A percentile compares a stretch with the other conserved stretches of the same genome.
phyloP scores from a whole-genome alignment of 2,888 invertebrate genomes.

The Pristionchus exspectatus region DNA sequence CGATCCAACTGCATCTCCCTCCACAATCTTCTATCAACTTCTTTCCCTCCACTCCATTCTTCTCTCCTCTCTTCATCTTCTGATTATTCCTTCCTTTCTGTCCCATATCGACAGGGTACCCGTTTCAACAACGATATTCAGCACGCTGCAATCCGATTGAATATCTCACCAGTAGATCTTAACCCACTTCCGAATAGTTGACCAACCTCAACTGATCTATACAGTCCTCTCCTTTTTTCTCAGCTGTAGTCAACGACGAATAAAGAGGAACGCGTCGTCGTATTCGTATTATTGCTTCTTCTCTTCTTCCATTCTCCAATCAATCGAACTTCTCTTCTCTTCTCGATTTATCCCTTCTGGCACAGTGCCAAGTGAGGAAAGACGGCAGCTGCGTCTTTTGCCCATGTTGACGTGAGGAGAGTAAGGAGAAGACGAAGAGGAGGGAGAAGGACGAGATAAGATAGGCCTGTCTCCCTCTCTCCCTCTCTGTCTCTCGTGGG shows the following conservation, averaged over 20 bases:
- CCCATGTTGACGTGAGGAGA: neutral
- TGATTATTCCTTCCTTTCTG: constrained; percentile 11
- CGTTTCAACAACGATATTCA: neutral
- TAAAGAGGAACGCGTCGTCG: neutral
- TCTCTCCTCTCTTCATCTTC: constrained; percentile 34
- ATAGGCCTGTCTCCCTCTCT: neutral
- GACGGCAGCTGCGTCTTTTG: neutral
- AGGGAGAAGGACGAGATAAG: constrained; percentile 15
- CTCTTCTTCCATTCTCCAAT: constrained; percentile 1
- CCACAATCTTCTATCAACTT: neutral
- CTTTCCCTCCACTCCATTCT: neutral
- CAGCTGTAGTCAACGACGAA: neutral
- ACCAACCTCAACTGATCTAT: constrained; percentile 7
- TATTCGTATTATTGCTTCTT: constrained; percentile 24
- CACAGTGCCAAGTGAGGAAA: constrained; percentile 27
- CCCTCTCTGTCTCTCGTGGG: neutral
- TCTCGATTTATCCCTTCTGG: constrained; percentile 39
- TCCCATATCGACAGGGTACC: neutral
- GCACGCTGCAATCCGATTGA: neutral
- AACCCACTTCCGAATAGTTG: no score
- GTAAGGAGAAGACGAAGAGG: constrained; percentile 11
- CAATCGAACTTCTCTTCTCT: neutral
- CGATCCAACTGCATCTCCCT: neutral
- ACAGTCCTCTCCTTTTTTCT: neutral
- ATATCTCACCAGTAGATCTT: neutral